phyloP scores from a whole-genome alignment of 2,888 invertebrate genomes.

The Cotesia congregata region DNA sequence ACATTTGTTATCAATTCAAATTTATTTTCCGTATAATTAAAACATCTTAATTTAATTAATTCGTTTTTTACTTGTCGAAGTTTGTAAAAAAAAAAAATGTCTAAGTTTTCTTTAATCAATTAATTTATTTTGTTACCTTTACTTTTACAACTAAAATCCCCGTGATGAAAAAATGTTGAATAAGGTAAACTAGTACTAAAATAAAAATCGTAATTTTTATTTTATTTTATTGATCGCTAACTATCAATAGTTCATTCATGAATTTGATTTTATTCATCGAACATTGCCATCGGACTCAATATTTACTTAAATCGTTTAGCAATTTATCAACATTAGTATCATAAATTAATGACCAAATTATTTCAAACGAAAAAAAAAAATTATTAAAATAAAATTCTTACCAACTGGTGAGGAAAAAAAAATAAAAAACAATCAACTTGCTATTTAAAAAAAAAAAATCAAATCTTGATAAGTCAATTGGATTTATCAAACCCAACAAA shows the following conservation, averaged over 20 bases:
- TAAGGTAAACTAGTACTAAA: too few relatives aligned
- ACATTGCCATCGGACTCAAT: background rate
- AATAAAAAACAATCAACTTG: background rate
- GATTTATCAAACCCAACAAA: background rate
- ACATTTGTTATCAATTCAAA: too few relatives aligned
- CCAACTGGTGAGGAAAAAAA: background rate
- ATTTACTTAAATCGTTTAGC: background rate
- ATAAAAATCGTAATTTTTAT: too few relatives aligned
- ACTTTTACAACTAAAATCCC: too few relatives aligned
- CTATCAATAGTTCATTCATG: background rate
- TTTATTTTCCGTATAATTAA: too few relatives aligned
- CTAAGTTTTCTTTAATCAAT: too few relatives aligned
- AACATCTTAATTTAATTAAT: too few relatives aligned
- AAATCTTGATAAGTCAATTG: background rate
- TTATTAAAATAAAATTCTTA: background rate
- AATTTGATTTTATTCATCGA: background rate
- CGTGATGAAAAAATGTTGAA: too few relatives aligned
- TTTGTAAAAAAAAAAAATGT: too few relatives aligned
- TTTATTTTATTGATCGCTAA: too few relatives aligned
- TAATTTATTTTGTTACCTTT: too few relatives aligned
- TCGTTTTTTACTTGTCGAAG: too few relatives aligned
- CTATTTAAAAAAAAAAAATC: background rate
- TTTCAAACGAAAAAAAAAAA: background rate
- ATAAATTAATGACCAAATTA: background rate
- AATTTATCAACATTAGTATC: background rate